Evolutionary conservation across 2,888 invertebrate genomes (phyloP), one percentile per base, ranked within the genome.

Genomic region (Diaprepes abbreviatus): DNA sequence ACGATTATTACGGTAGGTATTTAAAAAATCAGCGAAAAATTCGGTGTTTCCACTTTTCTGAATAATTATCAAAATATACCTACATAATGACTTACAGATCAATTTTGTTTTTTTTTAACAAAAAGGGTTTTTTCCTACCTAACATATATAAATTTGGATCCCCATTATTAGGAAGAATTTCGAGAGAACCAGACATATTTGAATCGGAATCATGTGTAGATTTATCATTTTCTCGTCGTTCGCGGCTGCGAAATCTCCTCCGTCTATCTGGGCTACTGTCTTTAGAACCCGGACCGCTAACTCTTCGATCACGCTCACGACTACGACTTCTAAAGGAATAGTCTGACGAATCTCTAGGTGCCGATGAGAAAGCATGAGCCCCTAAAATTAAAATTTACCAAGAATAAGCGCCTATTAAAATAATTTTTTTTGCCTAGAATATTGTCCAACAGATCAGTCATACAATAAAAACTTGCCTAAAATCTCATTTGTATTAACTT

Each of bases 171-270:
- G 79, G 72, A 12, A 81, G 67, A n/a, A 81, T 78, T 55, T 81
- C 81, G 60, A 81, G 79, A 10, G 78, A 73, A 14, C 81, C 80
- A 3, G 83, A 83, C 71, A 85, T 79, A 76, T 82, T 85, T 17
- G 83, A 85, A 74, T 86, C 85, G 54, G 83, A 83, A 78, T 87
- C 79, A 75, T 82, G 76, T 1, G 35, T 45, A 73, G 81, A 76
- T 80, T 84, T 78, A 74, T 86, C 79, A 1, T 85, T 82, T 10
- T 87, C 87, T 45, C 86, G 77, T 63, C 85, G 79, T 31, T 86
- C 81, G 17, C 79, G 21, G 14, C 60, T 67, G 12, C 60, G 36
- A 9, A 35, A 19, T 19, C 48, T 43, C 10, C 54, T 38, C 31
- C 33, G 52, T 28, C 57, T 31, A 12, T 52, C 59, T 17, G 66